Evolutionary conservation across 2,113 vertebrate species (phyloP).

Genomic region (Sapayoa aenigma): DNA sequence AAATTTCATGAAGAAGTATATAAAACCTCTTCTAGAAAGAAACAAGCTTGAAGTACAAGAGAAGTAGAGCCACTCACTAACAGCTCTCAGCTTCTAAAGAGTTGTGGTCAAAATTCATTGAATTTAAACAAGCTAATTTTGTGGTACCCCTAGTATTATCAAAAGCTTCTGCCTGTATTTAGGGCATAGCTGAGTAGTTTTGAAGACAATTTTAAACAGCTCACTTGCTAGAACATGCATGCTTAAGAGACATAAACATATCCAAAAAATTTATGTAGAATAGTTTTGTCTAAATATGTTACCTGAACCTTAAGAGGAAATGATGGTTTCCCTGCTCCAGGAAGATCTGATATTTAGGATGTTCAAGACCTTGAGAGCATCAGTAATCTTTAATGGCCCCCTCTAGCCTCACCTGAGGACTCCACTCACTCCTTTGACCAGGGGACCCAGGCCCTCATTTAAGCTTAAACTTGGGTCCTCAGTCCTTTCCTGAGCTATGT

Average conservation of each 20-base stretch:
- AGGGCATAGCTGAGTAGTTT: neutral
- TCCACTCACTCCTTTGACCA: neutral
- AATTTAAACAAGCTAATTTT: neutral
- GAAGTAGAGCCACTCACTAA: neutral
- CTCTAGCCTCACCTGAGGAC: neutral
- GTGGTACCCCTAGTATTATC: neutral
- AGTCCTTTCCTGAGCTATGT: neutral
- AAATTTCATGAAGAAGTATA: neutral
- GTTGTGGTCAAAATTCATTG: neutral
- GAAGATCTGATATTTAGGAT: neutral
- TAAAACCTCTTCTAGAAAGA: neutral
- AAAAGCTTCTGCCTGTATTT: neutral
- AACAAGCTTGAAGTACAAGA: neutral
- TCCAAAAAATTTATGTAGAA: neutral
- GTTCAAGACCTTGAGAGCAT: neutral
- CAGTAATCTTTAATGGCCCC: neutral
- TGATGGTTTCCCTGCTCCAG: neutral
- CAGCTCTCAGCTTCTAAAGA: neutral
- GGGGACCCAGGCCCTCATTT: neutral
- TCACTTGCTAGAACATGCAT: neutral
- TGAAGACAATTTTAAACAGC: neutral
- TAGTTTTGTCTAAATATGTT: neutral
- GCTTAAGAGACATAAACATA: neutral
- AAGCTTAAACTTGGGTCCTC: neutral
- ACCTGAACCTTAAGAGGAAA: neutral